These are phyloP conservation scores for Crocuta crocuta DNA, from an alignment of 2,113 vertebrate species.

Conservation along the genomic window DNA sequence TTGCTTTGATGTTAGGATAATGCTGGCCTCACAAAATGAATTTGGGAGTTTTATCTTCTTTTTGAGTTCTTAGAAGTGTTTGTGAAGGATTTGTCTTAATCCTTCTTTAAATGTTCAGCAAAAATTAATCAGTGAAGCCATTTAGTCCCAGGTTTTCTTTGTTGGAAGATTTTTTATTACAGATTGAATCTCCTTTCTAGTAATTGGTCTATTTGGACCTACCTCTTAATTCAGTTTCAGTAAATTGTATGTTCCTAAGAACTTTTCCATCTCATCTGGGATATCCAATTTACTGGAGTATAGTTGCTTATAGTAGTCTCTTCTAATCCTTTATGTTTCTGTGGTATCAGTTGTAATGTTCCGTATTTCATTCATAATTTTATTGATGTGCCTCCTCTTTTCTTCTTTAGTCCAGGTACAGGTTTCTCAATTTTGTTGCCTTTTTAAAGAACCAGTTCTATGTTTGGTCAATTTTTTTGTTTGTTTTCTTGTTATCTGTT, in stretches of 20 bases:
- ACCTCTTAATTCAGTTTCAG: not conserved
- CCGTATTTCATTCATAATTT: not conserved
- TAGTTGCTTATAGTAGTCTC: not conserved
- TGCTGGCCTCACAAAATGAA: not conserved
- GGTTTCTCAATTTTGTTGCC: not conserved
- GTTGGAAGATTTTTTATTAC: not conserved
- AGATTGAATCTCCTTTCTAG: not conserved
- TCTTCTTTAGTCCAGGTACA: not conserved
- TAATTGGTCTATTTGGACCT: not conserved
- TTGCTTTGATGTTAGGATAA: not conserved
- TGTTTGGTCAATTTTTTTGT: not conserved
- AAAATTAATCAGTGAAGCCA: not conserved
- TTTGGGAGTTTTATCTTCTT: not conserved
- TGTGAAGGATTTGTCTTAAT: not conserved
- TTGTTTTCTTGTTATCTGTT: not conserved
- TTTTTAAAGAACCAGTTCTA: not conserved
- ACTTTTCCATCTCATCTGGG: not conserved
- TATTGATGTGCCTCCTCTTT: not conserved
- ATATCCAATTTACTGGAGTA: not conserved
- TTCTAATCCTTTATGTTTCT: not conserved
- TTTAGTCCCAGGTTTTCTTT: not conserved
- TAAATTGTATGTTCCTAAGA: not conserved
- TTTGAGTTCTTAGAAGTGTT: not conserved
- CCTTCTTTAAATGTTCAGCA: not conserved
- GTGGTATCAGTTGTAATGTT: not conserved